Conservation (phyloP, 2,113 vertebrate genomes). For the Melanerpes aurifrons region DNA sequence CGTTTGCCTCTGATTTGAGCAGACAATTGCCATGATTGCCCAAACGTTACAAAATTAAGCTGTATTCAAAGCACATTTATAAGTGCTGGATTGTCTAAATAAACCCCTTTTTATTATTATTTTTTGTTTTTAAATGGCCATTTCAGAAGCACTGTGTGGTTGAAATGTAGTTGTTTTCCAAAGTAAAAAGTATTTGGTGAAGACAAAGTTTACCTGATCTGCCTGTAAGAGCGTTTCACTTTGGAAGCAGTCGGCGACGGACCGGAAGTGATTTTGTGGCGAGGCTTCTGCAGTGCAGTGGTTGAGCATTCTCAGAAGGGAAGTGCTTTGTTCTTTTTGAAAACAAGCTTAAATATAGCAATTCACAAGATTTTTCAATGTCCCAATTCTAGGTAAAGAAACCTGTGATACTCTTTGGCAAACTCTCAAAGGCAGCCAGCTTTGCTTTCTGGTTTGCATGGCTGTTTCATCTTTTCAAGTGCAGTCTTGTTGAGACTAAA, state of each 20-base stretch:
- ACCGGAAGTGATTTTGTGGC: slow-evolving; percentile 78
- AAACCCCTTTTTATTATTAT: too few relatives aligned
- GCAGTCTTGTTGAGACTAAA: background rate
- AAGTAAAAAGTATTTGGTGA: background rate
- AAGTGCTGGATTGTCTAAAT: background rate
- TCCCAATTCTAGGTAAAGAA: background rate
- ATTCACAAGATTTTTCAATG: background rate
- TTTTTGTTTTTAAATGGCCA: background rate
- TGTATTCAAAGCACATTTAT: background rate
- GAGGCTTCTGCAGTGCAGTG: slow-evolving; percentile 56
- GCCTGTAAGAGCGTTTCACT: background rate
- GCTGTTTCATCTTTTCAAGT: background rate
- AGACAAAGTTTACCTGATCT: background rate
- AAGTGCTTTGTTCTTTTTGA: slow-evolving; percentile 67
- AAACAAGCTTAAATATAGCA: slow-evolving; percentile 16
- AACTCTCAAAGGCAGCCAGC: fast-evolving
- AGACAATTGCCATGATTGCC: background rate
- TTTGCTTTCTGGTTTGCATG: background rate
- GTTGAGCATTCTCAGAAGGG: slow-evolving; percentile 79
- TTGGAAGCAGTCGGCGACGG: slow-evolving; percentile 22
- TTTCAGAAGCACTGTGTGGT: background rate
- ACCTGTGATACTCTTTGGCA: background rate
- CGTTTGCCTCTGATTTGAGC: background rate
- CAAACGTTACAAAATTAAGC: background rate
- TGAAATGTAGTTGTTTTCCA: background rate